Evolutionary conservation across 2,888 invertebrate species (phyloP).

Genomic region (Lochmaea capreae): DNA sequence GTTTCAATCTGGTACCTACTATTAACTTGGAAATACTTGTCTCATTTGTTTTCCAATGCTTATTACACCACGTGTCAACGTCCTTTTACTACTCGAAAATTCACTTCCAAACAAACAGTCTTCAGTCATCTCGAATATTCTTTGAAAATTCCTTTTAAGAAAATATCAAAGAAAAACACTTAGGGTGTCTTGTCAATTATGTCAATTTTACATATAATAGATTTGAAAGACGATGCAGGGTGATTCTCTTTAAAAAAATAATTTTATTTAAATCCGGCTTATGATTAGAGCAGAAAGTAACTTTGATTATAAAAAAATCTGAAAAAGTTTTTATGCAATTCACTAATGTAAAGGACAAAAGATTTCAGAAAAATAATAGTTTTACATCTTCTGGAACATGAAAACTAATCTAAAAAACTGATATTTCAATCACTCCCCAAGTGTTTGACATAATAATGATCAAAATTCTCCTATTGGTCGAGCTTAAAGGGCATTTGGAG

Average conservation of each 20-base stretch:
- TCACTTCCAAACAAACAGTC: constrained; percentile 31
- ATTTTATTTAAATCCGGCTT: too few relatives aligned
- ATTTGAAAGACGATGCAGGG: constrained; percentile 19
- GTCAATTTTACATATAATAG: constrained; percentile 42
- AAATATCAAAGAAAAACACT: constrained; percentile 44
- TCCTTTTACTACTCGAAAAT: constrained; percentile 26
- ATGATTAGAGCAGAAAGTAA: too few relatives aligned
- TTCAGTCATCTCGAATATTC: constrained; percentile 28
- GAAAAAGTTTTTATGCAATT: too few relatives aligned
- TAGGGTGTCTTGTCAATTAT: constrained; percentile 44
- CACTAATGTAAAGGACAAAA: too few relatives aligned
- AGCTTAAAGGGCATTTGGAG: too few relatives aligned
- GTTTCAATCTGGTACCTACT: not conserved
- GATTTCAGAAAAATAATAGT: too few relatives aligned
- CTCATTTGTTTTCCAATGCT: constrained; percentile 12
- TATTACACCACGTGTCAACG: constrained; percentile 9
- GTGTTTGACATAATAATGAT: too few relatives aligned
- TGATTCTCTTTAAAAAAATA: constrained; percentile 22
- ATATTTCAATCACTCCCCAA: too few relatives aligned
- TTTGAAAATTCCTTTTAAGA: constrained; percentile 34
- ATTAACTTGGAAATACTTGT: not conserved
- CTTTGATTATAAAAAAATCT: too few relatives aligned
- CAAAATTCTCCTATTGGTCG: too few relatives aligned
- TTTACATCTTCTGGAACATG: too few relatives aligned
- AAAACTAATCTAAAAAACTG: too few relatives aligned